Evolutionary conservation across 2,888 invertebrate species (phyloP).

Genomic region (Hydraecia micacea): DNA sequence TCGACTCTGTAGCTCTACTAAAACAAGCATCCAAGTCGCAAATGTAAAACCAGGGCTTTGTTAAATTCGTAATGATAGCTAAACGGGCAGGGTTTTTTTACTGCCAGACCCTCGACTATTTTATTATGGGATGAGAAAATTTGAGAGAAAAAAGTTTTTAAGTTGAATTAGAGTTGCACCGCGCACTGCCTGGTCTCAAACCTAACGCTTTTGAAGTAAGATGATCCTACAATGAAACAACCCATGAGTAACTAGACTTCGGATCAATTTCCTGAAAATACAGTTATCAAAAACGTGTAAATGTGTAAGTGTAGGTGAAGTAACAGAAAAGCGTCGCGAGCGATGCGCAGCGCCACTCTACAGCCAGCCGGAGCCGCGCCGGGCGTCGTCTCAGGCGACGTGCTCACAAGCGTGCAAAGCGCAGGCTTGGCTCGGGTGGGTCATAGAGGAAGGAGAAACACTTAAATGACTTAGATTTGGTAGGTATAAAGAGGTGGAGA

Average conservation of each 20-base stretch:
- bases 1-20: not conserved
- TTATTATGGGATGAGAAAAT: not conserved
- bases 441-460: conserved; percentile 24
- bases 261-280: conserved; percentile 26
- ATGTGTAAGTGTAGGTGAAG: conserved; percentile 46
- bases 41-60: conserved; percentile 8
- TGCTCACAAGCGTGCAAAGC: conserved; percentile 69
- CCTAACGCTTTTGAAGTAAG: conserved; percentile 2
- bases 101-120: not conserved
- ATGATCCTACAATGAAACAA: conserved; percentile 2
- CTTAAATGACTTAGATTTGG: not conserved
- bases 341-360: conserved; percentile 66
- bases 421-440: conserved; percentile 70
- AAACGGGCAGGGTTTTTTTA: not conserved
- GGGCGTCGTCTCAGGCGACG: not conserved
- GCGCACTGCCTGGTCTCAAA: conserved; percentile 44
- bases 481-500: conserved; percentile 15
- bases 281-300: conserved; percentile 9
- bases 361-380: conserved; percentile 76
- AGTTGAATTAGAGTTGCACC: conserved; percentile 56
- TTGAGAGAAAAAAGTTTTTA: not conserved
- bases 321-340: conserved; percentile 60
- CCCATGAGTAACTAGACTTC: not conserved
- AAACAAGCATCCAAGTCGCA: not conserved
- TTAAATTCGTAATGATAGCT: not conserved